Conservation (phyloP, 2,888 invertebrate genomes). For the Enoplolaimus lenunculus region DNA sequence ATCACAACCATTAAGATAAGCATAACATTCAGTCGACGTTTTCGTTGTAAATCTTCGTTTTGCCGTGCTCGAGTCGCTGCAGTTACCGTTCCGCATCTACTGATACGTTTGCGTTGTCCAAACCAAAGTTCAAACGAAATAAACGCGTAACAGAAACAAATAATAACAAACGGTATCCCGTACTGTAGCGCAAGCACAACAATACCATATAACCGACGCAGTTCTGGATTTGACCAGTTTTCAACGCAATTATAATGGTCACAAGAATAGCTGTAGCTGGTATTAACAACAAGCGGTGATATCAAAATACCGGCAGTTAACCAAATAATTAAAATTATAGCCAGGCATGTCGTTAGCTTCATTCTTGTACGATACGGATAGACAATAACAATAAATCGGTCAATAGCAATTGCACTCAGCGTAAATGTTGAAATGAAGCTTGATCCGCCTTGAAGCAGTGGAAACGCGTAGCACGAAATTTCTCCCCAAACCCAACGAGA, state of each 20-base stretch:
- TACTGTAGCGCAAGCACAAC: slow-evolving; percentile 80
- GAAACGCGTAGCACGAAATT: slow-evolving; percentile 74
- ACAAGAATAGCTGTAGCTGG: slow-evolving; percentile 44
- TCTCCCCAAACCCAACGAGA: slow-evolving; percentile 82
- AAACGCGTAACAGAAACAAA: slow-evolving; percentile 82
- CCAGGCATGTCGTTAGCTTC: slow-evolving; percentile 68
- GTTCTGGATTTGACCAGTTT: slow-evolving; percentile 70
- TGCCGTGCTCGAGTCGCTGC: slow-evolving; percentile 45
- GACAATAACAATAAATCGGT: slow-evolving; percentile 90
- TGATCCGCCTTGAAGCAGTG: slow-evolving; percentile 72
- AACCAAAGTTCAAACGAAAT: too few relatives aligned
- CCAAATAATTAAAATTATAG: slow-evolving; percentile 79
- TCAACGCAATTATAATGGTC: slow-evolving; percentile 49
- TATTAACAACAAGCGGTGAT: slow-evolving; percentile 72
- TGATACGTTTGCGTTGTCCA: slow-evolving; percentile 49
- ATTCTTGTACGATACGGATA: slow-evolving; percentile 83
- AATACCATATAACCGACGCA: slow-evolving; percentile 63
- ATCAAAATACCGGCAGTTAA: slow-evolving; percentile 69
- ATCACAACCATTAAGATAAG: slow-evolving; percentile 88
- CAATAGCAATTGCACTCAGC: slow-evolving; percentile 87
- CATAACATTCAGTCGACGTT: slow-evolving; percentile 84
- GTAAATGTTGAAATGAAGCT: slow-evolving; percentile 95
- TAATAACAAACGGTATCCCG: slow-evolving; percentile 77
- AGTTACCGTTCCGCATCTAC: background rate
- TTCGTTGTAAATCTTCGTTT: slow-evolving; percentile 72